Conservation (phyloP, 2,888 invertebrate genomes). For the Eumacrocentrus americanus region DNA sequence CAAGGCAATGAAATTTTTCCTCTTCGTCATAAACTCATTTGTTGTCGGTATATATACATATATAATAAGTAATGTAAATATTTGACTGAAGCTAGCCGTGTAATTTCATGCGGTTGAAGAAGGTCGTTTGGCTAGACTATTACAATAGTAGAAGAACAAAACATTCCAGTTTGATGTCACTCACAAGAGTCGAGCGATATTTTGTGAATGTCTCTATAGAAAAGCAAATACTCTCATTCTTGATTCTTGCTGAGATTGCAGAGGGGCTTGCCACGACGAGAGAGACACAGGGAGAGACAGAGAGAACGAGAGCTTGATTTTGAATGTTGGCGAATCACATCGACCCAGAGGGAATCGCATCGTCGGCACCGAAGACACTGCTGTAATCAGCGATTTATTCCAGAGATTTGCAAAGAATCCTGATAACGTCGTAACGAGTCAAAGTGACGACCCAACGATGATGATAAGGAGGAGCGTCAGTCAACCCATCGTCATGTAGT, state of each 20-base stretch:
- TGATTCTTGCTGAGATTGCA: background rate
- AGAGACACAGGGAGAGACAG: conserved; percentile 6
- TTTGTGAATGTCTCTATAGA: background rate
- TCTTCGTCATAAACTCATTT: too few species aligned
- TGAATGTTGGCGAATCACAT: background rate
- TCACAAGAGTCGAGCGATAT: background rate
- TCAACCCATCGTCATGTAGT: conserved; percentile 33
- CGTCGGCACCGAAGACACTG: background rate
- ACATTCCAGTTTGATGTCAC: background rate
- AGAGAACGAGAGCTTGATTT: background rate
- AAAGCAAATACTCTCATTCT: background rate
- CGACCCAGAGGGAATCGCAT: background rate
- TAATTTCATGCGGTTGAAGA: background rate
- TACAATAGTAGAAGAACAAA: background rate
- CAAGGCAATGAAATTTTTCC: too few species aligned
- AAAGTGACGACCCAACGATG: conserved; percentile 24
- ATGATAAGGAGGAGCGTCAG: conserved; percentile 37
- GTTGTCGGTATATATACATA: too few species aligned
- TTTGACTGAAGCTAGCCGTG: too few species aligned
- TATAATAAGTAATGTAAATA: too few species aligned
- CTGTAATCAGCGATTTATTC: conserved; percentile 42
- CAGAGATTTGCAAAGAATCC: conserved; percentile 37
- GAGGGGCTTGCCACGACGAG: background rate
- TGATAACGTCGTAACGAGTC: conserved; percentile 46
- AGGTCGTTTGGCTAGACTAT: background rate